Base-by-base conservation (phyloP, 2,797 vertebrate species). In the Neosilurus hyrtlii region DNA sequence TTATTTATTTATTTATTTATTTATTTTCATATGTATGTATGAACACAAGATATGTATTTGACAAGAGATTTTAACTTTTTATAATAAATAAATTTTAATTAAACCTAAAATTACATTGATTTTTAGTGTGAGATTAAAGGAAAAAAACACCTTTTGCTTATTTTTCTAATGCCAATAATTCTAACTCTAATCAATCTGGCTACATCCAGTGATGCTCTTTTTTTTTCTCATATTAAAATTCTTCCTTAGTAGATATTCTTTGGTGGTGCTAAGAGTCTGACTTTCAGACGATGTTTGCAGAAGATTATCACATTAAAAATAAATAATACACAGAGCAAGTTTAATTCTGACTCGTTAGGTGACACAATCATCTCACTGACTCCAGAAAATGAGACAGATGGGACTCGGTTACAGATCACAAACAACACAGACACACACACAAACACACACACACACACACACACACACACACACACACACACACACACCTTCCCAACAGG, bases 381-480 rank as follows among this genome's bases (percentile, higher is more conserved):
- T 68, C 71, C 24, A 26, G 30, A n/a, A 37, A 61, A 57, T 15
- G n/a, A 51, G 57, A 62, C 80, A 81, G 54, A 72, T 72, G 56
- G 79, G 67, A 62, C 35, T 24, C 26, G 22, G 8, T 8, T 10
- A 43, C 30, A 62, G 54, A 37, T 20, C 59, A 62, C 35, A 43
- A 2, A 20, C 30, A 68, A 71, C 68, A 71, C 43, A 56, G n/a
- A 73, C 71, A 18, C 51, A 18, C 51, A 18, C 71, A 73, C 71
- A 20, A 51, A 56, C 65, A 14, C 30, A 59, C 14, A 11, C n/a
- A 68, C 37, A 68, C 37, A 70, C 67, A 70, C 35, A 70, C 67
- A 43, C 70, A 71, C 68, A 71, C 43, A 56, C 71, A 73, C 70
- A 18, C 51, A 18, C 51, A 18, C 71, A 74, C 71, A 20, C 71